These are phyloP conservation scores for Numenius arquata DNA, from an alignment of 2,113 vertebrate genomes.

Conservation along the genomic window DNA sequence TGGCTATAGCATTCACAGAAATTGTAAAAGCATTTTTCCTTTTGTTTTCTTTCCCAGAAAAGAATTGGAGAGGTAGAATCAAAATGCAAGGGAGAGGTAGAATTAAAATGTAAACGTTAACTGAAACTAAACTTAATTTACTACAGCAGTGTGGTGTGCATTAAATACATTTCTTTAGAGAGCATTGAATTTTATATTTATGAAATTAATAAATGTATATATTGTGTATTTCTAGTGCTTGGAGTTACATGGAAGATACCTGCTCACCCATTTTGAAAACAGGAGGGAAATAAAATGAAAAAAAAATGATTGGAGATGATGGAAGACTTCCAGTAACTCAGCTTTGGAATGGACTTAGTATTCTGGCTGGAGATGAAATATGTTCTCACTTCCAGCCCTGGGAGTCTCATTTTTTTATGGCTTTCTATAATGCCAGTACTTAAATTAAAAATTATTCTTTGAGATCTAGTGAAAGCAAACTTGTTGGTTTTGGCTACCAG, in stretches of 20 bases:
- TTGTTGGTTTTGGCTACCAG: slow-evolving; percentile 31
- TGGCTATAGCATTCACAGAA: not conserved
- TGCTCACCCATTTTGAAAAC: not conserved
- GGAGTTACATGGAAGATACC: not conserved
- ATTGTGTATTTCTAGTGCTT: not conserved
- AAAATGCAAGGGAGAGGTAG: not conserved
- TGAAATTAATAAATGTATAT: not conserved
- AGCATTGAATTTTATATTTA: not conserved
- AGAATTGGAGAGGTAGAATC: not conserved
- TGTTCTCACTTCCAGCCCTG: not conserved
- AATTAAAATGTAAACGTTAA: not conserved
- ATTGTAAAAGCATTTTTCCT: not conserved
- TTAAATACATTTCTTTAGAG: not conserved
- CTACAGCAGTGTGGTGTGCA: not conserved
- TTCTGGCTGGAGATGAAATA: slow-evolving; percentile 18
- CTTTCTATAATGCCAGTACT: not conserved
- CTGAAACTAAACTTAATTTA: not conserved
- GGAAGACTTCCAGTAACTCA: not conserved
- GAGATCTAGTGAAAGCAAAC: slow-evolving; percentile 29
- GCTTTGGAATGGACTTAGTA: not conserved
- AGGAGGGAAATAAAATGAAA: not conserved
- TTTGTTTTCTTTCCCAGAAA: not conserved
- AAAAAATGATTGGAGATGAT: not conserved
- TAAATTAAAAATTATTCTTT: slow-evolving; percentile 38
- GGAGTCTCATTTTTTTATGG: not conserved